Evolutionary conservation across 2,113 vertebrate genomes (phyloP), one percentile per base, ranked within the genome.

Genomic region (Spilogale gracilis): DNA sequence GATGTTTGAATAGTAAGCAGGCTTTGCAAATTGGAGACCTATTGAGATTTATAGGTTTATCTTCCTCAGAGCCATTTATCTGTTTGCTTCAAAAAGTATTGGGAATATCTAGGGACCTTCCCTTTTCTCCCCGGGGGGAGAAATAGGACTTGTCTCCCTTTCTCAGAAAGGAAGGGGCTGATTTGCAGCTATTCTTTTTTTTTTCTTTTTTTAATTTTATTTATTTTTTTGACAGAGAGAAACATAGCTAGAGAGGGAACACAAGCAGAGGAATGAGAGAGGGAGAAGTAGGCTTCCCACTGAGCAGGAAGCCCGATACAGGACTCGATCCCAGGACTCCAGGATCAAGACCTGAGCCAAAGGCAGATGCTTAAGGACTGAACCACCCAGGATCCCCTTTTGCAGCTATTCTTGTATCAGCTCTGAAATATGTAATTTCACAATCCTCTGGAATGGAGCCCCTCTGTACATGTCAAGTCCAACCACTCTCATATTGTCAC

Each of bases 151-250:
- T 38, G 32, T 25, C 5, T 38, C 18, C 30, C 5, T 76, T 18
- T 27, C 23, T 52, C 20, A 2, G 12, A 13, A 60, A 16, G 11
- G 1, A 4, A 9, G 0, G 8, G 61, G 11, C 5, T 32, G 9
- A 16, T 50, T 0, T 74, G 63, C 2, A 60, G 50, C 38, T 76
- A 74, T 21, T 67, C 9, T 71, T 27, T 38, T 38, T 38, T 38
- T 38, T 38, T 38, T 38, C 38, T 38, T 38, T 38, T 38, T 38
- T 38, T 38, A 38, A 38, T 38, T 38, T 38, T 38, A 38, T 38
- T 38, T 38, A 38, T 38, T 38, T 38, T 38, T 38, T 38, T 38
- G 38, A 38, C 38, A 38, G 38, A 38, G 38, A 38, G 38, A 38
- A 38, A 38, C 38, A 38, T 38, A 38, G 38, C 38, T 38, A 38